Conservation (phyloP, 2,888 invertebrate genomes). For the Steromphala cineraria region DNA sequence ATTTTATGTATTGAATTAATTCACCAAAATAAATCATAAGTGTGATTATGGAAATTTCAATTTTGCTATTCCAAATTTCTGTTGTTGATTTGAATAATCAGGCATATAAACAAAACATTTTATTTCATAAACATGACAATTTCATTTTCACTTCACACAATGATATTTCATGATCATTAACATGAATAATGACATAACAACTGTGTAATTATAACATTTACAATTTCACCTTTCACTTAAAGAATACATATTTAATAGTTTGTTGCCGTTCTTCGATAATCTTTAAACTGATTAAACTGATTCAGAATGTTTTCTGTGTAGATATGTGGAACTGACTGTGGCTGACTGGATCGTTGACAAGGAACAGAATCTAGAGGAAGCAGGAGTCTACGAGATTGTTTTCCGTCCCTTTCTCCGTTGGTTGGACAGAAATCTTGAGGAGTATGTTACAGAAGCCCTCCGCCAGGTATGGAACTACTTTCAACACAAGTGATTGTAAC, state of each 20-base stretch:
- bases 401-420: constrained; percentile 74
- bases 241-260: not conserved
- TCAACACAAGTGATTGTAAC: not conserved
- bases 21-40: no score
- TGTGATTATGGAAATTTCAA: no score
- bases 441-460: constrained; percentile 73
- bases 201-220: not conserved
- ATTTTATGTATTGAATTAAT: no score
- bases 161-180: no score
- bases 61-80: no score
- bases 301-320: constrained; percentile 28
- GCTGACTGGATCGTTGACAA: constrained; percentile 59
- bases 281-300: not conserved
- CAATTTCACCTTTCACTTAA: no score
- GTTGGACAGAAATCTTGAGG: constrained; percentile 73
- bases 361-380: constrained; percentile 39
- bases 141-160: no score
- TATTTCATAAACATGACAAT: no score
- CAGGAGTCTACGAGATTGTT: constrained; percentile 62
- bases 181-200: not conserved
- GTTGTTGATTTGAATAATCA: no score
- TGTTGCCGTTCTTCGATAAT: not conserved
- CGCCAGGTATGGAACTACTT: constrained; percentile 61
- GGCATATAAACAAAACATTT: no score
- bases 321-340: constrained; percentile 56